Base-by-base conservation (phyloP, 2,888 invertebrate genomes). In the Lapara coniferarum region DNA sequence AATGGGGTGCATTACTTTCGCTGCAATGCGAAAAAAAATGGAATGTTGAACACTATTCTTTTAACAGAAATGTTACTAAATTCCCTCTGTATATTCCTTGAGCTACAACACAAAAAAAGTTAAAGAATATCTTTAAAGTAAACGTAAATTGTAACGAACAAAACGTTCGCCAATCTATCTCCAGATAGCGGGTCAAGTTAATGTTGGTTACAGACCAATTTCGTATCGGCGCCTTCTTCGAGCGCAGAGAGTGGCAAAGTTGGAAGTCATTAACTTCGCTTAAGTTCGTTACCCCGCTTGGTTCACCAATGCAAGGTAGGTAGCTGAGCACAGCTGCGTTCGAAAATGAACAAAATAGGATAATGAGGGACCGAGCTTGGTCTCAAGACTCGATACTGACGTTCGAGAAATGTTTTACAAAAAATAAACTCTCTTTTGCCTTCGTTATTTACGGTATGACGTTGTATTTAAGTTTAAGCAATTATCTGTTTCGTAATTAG, bases 191-290 rank as follows among this genome's bases (percentile, higher is more conserved):
- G 84, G 77, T 78, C 74, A 78, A 84, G 85, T 85, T 84, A 81
- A 79, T 73, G 75, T 76, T 80, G 82, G 83, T 83, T 85, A 82
- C 79, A 77, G 77, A 78, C 82, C 84, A 84, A 86, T 86, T 83
- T 74, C 75, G 81, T 78, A 82, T 83, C 83, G 78, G 72, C 74
- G 78, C 76, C 75, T 82, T 73, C 76, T 78, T 79, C 75, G 73
- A 76, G 71, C 74, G 73, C 72, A 73, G 53, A 73, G 75, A 77
- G 77, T 80, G 79, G 82, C 78, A 73, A 82, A 87, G 81, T 88
- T 86, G 76, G 80, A 66, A 85, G 84, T 85, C 85, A 87, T 88
- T 88, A 88, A 87, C 86, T 89, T 85, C 77, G 78, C 77, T 78
- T 86, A 87, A 88, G 83, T 87, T 84, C 77, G 85, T 88, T 87